Percentiles rank a stretch among this genome's conserved stretches.
Conservation (phyloP, 2,113 vertebrate genomes). For the Mesembrinibis cayennensis region DNA sequence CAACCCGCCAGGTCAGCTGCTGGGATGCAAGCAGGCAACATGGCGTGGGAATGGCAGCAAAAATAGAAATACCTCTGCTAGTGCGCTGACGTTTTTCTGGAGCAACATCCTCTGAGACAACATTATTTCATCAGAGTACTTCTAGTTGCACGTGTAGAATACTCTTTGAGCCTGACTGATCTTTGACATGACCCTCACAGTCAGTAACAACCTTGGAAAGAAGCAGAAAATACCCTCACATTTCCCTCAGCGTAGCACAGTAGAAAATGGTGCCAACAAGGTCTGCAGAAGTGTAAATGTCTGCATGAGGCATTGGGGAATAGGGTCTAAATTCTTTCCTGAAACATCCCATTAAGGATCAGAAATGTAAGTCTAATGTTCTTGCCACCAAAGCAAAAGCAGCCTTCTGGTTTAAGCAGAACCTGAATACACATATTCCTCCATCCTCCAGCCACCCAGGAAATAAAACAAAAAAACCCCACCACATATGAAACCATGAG, state of each 20-base stretch:
- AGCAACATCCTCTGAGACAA: neutral
- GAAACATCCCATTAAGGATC: neutral
- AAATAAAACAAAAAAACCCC: neutral
- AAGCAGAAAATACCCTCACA: neutral
- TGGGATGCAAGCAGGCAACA: neutral
- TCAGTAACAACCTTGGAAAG: neutral
- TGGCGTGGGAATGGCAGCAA: neutral
- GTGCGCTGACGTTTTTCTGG: neutral
- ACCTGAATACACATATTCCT: neutral
- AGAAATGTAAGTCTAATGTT: neutral
- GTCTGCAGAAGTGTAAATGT: neutral
- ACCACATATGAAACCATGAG: fast-evolving
- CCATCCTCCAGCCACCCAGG: neutral
- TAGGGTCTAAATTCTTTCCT: neutral
- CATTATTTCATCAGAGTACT: neutral
- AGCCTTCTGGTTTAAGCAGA: neutral
- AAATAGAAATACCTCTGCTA: neutral
- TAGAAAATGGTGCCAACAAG: neutral
- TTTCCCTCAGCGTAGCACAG: neutral
- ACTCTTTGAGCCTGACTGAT: neutral
- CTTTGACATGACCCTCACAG: neutral
- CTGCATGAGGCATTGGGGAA: neutral
- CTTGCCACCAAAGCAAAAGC: neutral
- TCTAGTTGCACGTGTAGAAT: neutral
- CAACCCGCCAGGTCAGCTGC: neutral